A percentile compares a stretch with the other conserved stretches of the same genome.
These are phyloP conservation scores for Stomorhina lunata DNA, from an alignment of 2,888 invertebrate species.

Conservation along the genomic window DNA sequence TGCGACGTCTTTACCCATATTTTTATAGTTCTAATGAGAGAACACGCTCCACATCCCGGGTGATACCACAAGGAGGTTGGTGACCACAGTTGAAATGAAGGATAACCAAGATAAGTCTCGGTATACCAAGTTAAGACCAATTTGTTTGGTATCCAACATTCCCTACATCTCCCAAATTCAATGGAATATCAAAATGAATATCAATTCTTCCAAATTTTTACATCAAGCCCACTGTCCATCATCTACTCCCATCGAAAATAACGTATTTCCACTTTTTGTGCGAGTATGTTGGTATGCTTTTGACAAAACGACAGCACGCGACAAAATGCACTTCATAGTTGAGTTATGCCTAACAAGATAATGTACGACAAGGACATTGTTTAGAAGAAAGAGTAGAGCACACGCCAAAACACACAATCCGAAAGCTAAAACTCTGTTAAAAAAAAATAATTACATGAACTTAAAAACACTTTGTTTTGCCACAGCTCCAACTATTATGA, in stretches of 20 bases:
- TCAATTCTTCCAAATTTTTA: background rate
- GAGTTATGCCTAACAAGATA: conserved; percentile 65
- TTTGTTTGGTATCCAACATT: too few relatives aligned
- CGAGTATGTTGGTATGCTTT: background rate
- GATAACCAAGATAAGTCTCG: too few relatives aligned
- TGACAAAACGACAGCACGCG: conserved; percentile 63
- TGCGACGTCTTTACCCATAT: too few relatives aligned
- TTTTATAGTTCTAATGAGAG: too few relatives aligned
- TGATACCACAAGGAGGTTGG: too few relatives aligned
- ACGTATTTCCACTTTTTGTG: conserved; percentile 19
- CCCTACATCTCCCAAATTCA: too few relatives aligned
- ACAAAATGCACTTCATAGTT: conserved; percentile 65
- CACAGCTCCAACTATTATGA: background rate
- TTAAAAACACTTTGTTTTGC: conserved; percentile 57
- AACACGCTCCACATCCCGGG: too few relatives aligned
- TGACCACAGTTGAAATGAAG: too few relatives aligned
- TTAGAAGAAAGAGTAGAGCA: conserved; percentile 16
- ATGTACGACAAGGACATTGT: conserved; percentile 57
- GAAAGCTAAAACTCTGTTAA: conserved; percentile 44
- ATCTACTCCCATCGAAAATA: conserved; percentile 6
- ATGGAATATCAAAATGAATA: background rate
- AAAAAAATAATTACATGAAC: conserved; percentile 59
- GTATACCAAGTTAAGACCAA: too few relatives aligned
- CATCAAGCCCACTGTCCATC: conserved; percentile 28
- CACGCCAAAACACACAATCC: conserved; percentile 36